phyloP scores from a whole-genome alignment of 2,888 invertebrate species.

The Danaus chrysippus region DNA sequence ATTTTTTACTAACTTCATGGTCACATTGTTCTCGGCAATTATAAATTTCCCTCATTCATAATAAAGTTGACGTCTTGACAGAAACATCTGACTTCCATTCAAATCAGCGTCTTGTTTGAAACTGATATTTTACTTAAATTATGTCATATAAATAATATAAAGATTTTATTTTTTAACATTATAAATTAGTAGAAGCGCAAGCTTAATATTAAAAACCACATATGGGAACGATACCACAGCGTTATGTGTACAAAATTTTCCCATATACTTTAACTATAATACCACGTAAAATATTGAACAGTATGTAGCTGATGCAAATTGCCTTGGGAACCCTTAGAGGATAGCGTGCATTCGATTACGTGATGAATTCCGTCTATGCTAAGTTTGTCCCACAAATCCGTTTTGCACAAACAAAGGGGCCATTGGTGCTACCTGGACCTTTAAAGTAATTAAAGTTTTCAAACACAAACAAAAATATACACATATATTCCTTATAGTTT shows the following conservation, averaged over 20 bases:
- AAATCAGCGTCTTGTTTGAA: constrained; percentile 2
- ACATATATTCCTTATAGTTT: neutral
- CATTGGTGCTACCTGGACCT: constrained; percentile 1
- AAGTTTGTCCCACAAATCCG: constrained; percentile 16
- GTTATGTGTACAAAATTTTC: constrained; percentile 23
- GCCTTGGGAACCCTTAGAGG: constrained; percentile 39
- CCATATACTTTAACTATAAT: constrained; percentile 22
- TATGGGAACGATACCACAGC: neutral
- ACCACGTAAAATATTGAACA: constrained; percentile 35
- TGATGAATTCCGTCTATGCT: constrained; percentile 38
- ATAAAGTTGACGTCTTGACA: constrained; percentile 35
- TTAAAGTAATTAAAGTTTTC: neutral
- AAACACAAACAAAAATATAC: neutral
- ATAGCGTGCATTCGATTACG: constrained; percentile 46
- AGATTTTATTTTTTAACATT: constrained; percentile 20
- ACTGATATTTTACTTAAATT: neutral
- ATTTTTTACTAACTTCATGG: constrained; percentile 27
- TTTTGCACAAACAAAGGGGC: constrained; percentile 9
- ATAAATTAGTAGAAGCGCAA: neutral
- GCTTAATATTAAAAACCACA: constrained; percentile 6
- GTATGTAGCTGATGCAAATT: constrained; percentile 42
- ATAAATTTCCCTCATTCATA: constrained; percentile 32
- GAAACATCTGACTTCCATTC: constrained; percentile 26
- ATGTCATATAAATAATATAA: constrained; percentile 16
- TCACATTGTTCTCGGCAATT: constrained; percentile 35